Evolutionary conservation across 2,797 vertebrate species (phyloP).

Genomic region (Cheirogaleus major): DNA sequence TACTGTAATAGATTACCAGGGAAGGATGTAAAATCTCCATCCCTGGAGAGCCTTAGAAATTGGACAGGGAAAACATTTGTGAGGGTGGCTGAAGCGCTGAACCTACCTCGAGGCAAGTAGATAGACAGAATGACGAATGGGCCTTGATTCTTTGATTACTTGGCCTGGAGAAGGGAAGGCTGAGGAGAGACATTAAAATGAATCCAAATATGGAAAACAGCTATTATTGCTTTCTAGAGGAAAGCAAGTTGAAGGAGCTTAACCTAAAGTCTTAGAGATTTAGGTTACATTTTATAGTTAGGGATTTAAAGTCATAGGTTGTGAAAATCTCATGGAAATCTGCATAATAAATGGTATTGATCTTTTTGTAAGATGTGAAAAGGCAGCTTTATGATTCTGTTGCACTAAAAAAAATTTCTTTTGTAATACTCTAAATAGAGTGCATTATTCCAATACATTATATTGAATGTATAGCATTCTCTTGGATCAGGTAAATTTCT

Average conservation of each 20-base stretch:
- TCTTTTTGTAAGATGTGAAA: neutral
- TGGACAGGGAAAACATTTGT: neutral
- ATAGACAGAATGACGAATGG: slow-evolving; percentile 25
- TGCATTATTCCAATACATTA: neutral
- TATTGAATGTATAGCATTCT: neutral
- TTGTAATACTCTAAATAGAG: neutral
- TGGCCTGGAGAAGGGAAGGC: neutral
- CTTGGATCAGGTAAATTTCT: neutral
- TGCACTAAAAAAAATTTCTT: slow-evolving; percentile 16
- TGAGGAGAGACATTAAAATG: neutral
- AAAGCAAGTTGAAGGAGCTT: neutral
- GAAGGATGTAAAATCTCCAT: neutral
- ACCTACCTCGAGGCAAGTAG: neutral
- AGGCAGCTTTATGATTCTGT: neutral
- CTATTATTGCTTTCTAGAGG: neutral
- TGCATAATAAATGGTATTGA: neutral
- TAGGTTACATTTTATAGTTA: neutral
- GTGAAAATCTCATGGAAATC: slow-evolving; percentile 24
- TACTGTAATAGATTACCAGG: neutral
- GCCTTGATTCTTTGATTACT: slow-evolving; percentile 29
- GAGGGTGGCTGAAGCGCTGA: neutral
- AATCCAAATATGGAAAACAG: slow-evolving; percentile 17
- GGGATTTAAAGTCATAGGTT: neutral
- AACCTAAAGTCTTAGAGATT: neutral
- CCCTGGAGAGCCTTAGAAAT: neutral